These are phyloP conservation scores for Notothenia rossii DNA, from an alignment of 2,113 vertebrate species.

Conservation along the genomic window DNA sequence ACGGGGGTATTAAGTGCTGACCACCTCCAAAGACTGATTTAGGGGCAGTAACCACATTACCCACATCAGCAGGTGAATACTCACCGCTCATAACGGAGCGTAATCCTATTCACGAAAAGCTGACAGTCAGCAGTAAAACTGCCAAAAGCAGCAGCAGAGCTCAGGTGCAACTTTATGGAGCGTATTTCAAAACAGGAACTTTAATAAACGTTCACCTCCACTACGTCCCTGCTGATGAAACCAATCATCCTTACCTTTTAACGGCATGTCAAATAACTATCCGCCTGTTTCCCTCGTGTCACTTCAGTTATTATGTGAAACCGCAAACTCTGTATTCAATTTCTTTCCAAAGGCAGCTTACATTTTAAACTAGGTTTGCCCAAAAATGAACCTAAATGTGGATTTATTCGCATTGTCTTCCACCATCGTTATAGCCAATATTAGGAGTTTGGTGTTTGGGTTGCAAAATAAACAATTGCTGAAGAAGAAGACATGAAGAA, in stretches of 20 bases:
- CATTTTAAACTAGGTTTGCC: not conserved
- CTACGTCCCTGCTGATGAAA: constrained; percentile 8
- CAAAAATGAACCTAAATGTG: too few relatives aligned
- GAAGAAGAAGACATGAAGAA: not conserved
- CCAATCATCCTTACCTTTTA: not conserved
- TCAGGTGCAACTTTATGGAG: constrained; percentile 24
- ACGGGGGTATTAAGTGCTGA: constrained; percentile 72
- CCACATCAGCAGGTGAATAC: constrained; percentile 70
- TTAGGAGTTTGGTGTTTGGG: not conserved
- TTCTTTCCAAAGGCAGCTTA: not conserved
- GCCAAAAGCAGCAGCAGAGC: constrained; percentile 41
- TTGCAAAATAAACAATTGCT: not conserved
- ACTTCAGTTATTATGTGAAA: not conserved
- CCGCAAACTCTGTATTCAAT: not conserved
- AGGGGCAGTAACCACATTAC: constrained; percentile 50
- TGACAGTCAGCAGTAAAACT: constrained; percentile 56
- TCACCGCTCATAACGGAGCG: constrained; percentile 53
- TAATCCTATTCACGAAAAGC: constrained; percentile 45
- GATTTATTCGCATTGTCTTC: not conserved
- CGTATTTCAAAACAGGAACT: constrained; percentile 36
- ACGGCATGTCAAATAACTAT: not conserved
- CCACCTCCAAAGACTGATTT: constrained; percentile 47
- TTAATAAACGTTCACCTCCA: constrained; percentile 34
- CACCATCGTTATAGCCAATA: not conserved
- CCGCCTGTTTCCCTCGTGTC: not conserved